Base-by-base conservation (phyloP, 2,888 invertebrate species). In the Zaprionus bogoriensis region DNA sequence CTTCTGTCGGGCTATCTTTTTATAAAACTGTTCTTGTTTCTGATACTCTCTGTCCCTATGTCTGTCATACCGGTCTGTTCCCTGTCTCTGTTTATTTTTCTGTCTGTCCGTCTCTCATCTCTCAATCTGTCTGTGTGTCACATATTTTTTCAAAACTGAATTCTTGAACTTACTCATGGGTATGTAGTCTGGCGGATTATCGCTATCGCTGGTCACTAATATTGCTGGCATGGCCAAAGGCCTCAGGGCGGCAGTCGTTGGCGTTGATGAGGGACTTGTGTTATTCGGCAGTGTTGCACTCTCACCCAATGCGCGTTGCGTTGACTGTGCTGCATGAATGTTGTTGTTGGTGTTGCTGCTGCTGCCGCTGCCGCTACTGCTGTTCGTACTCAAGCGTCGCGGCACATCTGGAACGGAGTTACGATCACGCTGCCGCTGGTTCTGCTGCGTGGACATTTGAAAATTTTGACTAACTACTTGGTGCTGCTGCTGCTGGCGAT, bases 131-230 rank as follows among this genome's bases (percentile, higher is more conserved):
- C 23, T 23, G 23, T 23, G 23, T 23, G 5, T 23, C 10, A 27
- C 27, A 7, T n/a, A n/a, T n/a, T n/a, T n/a, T n/a, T n/a, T n/a
- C n/a, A n/a, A n/a, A n/a, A 9, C 10, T 36, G 0, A 7, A 10
- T 27, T 27, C 2, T 38, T 7, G 1, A 23, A 41, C 81, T 84
- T 78, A 90, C 90, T 87, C 88, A 90, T 88, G 19, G 89, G 86
- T 70, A 88, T 85, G 67, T 90, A 90, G 72, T 89, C 90, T 61
- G 90, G 90, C 30, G 90, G 90, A 88, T 87, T 89, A 77, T 90
- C 90, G 50, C 77, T 74, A 66, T 90, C 89, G 48, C 74, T 79
- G 64, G 85, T 85, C 72, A 87, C 85, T 48, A 88, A 72, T 64
- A 82, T 75, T 44, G 87, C 75, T 54, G 89, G 88, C 70, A 84